Evolutionary conservation across 2,113 vertebrate genomes (phyloP).

Genomic region (Regulus satrapa): DNA sequence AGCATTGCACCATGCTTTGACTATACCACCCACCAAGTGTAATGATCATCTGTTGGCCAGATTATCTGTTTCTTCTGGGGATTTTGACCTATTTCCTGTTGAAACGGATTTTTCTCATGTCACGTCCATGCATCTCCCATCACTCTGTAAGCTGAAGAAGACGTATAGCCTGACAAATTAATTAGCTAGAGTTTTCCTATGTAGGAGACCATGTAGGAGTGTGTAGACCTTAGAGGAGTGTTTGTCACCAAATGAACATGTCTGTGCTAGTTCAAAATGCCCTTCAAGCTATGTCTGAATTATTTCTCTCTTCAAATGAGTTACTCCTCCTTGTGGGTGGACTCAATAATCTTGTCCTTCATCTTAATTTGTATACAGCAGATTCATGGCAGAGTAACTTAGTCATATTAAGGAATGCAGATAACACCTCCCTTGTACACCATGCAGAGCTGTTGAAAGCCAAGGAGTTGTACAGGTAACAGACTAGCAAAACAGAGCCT

Average conservation of each 20-base stretch:
- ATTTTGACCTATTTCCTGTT: not conserved
- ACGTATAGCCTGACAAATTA: not conserved
- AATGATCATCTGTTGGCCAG: not conserved
- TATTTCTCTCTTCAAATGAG: constrained; percentile 24
- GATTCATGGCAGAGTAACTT: constrained; percentile 21
- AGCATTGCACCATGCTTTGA: not conserved
- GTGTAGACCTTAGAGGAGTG: not conserved
- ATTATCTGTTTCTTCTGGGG: not conserved
- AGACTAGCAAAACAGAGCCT: constrained; percentile 13
- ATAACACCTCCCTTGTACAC: not conserved
- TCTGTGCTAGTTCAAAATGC: constrained; percentile 31
- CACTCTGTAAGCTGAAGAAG: not conserved
- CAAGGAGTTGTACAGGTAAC: not conserved
- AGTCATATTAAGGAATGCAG: constrained; percentile 42
- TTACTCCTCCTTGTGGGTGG: constrained; percentile 36
- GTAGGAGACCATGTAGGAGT: not conserved
- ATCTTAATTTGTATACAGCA: constrained; percentile 30
- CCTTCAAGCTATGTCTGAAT: constrained; percentile 26
- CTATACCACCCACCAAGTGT: not conserved
- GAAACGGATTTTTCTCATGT: not conserved
- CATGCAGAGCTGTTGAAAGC: not conserved
- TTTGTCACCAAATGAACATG: constrained; percentile 39
- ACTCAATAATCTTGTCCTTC: constrained; percentile 49
- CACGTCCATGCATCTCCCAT: not conserved
- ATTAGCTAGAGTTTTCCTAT: not conserved